Evolutionary conservation across 2,888 invertebrate genomes (phyloP), one percentile per base, ranked within the genome.

Genomic region (Terebella lapidaria): DNA sequence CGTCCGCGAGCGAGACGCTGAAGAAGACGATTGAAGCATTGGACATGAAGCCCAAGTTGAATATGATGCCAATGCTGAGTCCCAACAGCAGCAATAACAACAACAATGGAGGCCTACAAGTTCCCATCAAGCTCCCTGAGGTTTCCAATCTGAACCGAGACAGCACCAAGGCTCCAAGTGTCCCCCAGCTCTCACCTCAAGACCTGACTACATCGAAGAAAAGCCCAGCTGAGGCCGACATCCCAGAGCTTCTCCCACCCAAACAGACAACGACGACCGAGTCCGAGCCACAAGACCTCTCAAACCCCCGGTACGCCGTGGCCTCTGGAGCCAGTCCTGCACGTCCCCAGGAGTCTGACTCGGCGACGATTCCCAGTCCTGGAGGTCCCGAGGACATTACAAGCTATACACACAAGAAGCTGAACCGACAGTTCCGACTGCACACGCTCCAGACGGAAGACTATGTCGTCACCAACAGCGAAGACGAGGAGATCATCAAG

Each of bases 161-260:
- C 18, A 5, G 5, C 18, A 15, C 49, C n/a, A 49, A 10, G 49
- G 10, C 49, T 22, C 18, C 22, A 10, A 22, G 5, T 10, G 22
- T 15, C 49, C 18, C 30, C 26, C 46, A 57, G 56, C 51, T 57
- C 29, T 46, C 42, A 10, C 63, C 63, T 3, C 60, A 63, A 49
- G 63, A 63, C 46, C 57, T 63, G 55, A 63, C 58, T 53, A 56
- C 53, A n/a, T n/a, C n/a, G n/a, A 56, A 59, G 59, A 59, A 55
- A 30, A 10, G 10, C 29, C 49, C 49, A 5, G 49, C 49, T 22
- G 53, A 56, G 30, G 20, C 56, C 42, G 22, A 29, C 54, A 30
- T 51, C 49, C 56, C 56, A 46, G 47, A 57, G 24, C 42, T 25
- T 35, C 4, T 30, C 28, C 2, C 57, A 26, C 28, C 30, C 49